A percentile compares a stretch with the other conserved stretches of the same genome.
Evolutionary conservation across 1,140 invertebrate species (phyloP).

Genomic region (Agrilus planipennis): DNA sequence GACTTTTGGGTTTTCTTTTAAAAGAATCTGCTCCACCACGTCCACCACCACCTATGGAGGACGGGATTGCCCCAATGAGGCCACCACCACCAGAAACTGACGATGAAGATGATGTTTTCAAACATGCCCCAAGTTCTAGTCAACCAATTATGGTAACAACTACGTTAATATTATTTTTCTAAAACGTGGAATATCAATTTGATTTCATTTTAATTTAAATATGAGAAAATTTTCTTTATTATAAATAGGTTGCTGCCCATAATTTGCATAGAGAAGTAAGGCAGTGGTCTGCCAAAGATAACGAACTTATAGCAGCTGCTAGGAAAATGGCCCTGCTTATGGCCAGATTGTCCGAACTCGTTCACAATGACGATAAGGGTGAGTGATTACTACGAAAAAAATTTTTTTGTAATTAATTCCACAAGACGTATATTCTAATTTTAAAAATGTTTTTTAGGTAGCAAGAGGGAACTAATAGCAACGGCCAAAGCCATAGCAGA

Average conservation of each 20-base stretch:
- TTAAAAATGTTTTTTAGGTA: conserved; percentile 41
- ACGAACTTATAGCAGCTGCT: conserved; percentile 96
- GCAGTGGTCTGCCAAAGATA: conserved; percentile 99
- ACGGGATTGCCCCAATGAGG: conserved; percentile 65
- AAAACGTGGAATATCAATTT: conserved; percentile 1
- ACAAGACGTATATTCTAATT: conserved; percentile 12
- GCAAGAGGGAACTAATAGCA: conserved; percentile 94
- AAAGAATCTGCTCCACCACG: conserved; percentile 66
- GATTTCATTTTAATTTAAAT: not conserved
- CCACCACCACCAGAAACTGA: conserved; percentile 88
- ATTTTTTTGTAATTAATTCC: no score
- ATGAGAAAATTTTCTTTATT: conserved; percentile 10
- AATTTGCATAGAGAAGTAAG: conserved; percentile 94
- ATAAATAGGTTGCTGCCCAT: conserved; percentile 87
- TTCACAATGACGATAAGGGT: conserved; percentile 79
- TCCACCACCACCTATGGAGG: conserved; percentile 70
- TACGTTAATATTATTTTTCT: not conserved
- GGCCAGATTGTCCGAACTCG: conserved; percentile 88
- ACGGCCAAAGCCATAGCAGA: conserved; percentile 97
- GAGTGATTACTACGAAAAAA: conserved; percentile 6
- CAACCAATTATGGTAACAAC: conserved; percentile 86
- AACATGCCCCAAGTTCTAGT: conserved; percentile 80
- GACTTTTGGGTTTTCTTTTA: conserved; percentile 7
- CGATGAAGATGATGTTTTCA: conserved; percentile 94
- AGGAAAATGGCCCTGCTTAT: conserved; percentile 98